These are phyloP conservation scores for Cyanistes caeruleus DNA, from an alignment of 2,113 vertebrate genomes.

Conservation along the genomic window DNA sequence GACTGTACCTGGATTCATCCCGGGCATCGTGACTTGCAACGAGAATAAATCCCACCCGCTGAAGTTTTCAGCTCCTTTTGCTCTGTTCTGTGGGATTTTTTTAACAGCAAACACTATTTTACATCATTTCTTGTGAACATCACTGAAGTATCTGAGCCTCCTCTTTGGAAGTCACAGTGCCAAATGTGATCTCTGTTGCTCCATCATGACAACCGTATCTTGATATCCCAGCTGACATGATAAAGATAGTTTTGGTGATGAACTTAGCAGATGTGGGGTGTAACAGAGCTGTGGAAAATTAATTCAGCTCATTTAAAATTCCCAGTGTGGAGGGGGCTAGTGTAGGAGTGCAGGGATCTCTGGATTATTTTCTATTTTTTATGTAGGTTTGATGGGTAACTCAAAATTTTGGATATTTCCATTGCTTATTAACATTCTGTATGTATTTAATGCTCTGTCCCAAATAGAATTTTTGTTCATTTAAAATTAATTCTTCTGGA, in stretches of 20 bases:
- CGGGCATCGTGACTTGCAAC: accelerated
- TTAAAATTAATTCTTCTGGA: neutral
- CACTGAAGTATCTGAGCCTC: neutral
- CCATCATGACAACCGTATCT: neutral
- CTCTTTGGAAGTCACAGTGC: neutral
- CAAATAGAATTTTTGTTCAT: neutral
- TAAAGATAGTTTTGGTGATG: neutral
- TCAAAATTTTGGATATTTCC: neutral
- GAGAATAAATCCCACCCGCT: neutral
- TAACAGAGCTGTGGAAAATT: neutral
- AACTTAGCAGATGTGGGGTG: neutral
- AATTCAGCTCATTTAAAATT: neutral
- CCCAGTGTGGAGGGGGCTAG: neutral
- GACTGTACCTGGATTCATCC: neutral
- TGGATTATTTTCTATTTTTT: neutral
- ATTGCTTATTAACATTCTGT: neutral
- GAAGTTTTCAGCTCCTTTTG: neutral
- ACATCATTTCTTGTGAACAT: neutral
- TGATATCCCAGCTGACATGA: neutral
- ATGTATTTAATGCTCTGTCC: neutral
- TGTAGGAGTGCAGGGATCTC: constrained; percentile 1
- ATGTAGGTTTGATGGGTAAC: neutral
- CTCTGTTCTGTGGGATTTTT: neutral
- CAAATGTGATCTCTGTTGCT: neutral
- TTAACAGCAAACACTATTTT: neutral